Conservation (phyloP, 2,888 invertebrate genomes). For the Ectropis crepuscularia region DNA sequence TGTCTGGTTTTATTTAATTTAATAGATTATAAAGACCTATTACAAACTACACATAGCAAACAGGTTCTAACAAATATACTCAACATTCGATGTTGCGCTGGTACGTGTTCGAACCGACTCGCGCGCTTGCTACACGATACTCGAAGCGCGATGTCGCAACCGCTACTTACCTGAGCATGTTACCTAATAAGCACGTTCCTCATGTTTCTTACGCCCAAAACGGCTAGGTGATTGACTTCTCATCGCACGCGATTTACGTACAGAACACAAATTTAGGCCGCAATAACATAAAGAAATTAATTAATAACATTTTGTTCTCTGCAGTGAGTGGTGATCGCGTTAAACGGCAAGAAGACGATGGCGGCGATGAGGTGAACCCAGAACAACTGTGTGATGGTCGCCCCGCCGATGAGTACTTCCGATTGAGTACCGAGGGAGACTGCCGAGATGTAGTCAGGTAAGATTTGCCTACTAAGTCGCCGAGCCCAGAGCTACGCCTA, state of each 20-base stretch:
- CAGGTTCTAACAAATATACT: constrained; percentile 43
- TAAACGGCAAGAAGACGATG: constrained; percentile 89
- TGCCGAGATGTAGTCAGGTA: constrained; percentile 97
- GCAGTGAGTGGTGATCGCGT: constrained; percentile 79
- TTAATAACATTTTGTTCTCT: constrained; percentile 49
- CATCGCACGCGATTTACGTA: constrained; percentile 35
- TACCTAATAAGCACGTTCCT: constrained; percentile 70
- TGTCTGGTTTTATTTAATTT: not conserved
- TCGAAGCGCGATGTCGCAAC: constrained; percentile 70
- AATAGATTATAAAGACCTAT: not conserved
- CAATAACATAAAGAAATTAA: constrained; percentile 26
- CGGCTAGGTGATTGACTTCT: constrained; percentile 34
- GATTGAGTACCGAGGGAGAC: constrained; percentile 92
- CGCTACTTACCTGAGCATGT: constrained; percentile 70
- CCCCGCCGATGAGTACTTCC: constrained; percentile 96
- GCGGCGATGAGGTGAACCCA: constrained; percentile 86
- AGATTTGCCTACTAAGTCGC: constrained; percentile 43
- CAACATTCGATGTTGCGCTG: constrained; percentile 43
- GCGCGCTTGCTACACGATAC: constrained; percentile 62
- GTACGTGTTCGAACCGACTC: constrained; percentile 48
- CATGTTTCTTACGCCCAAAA: constrained; percentile 38
- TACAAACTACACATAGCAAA: not conserved
- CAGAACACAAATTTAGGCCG: constrained; percentile 23
- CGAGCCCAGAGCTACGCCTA: not conserved
- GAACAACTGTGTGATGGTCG: constrained; percentile 95